These are phyloP conservation scores for Sebastes oblongus DNA, from an alignment of 2,797 vertebrate genomes.

Conservation along the genomic window DNA sequence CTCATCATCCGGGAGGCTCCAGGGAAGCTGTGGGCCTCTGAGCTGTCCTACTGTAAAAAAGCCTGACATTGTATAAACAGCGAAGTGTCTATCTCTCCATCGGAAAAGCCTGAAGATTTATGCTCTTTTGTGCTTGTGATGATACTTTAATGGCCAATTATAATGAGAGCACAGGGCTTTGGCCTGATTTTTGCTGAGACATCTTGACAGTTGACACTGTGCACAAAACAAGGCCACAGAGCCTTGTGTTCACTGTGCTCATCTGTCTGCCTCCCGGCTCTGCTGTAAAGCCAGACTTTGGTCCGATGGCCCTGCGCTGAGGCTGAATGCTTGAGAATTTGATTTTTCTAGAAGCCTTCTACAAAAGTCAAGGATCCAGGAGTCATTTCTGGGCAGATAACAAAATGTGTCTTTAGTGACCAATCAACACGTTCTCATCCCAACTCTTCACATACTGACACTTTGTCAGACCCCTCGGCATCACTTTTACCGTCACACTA, in stretches of 20 bases:
- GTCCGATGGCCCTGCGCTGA: neutral
- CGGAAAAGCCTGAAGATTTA: neutral
- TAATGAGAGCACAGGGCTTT: slow-evolving; percentile 21
- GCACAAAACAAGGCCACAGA: slow-evolving; percentile 12
- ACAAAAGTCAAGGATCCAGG: too few relatives aligned
- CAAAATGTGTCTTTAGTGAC: too few relatives aligned
- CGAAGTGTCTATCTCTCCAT: slow-evolving; percentile 22
- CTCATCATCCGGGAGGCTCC: slow-evolving; percentile 49
- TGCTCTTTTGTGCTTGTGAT: slow-evolving; percentile 34
- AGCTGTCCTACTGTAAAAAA: slow-evolving; percentile 7
- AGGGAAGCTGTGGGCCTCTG: slow-evolving; percentile 18
- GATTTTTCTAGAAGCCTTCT: too few relatives aligned
- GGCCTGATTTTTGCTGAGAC: slow-evolving; percentile 21
- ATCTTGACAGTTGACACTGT: slow-evolving; percentile 28
- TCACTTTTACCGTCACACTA: too few relatives aligned
- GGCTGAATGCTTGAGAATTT: neutral
- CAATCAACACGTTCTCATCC: too few relatives aligned
- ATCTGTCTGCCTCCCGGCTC: neutral
- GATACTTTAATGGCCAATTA: slow-evolving; percentile 59
- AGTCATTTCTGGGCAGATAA: too few relatives aligned
- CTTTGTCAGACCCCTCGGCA: too few relatives aligned
- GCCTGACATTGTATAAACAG: neutral
- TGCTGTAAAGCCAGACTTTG: neutral
- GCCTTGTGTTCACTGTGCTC: neutral
- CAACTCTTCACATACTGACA: too few relatives aligned